Evolutionary conservation across 2,797 vertebrate species (phyloP).

Genomic region (Falco biarmicus): DNA sequence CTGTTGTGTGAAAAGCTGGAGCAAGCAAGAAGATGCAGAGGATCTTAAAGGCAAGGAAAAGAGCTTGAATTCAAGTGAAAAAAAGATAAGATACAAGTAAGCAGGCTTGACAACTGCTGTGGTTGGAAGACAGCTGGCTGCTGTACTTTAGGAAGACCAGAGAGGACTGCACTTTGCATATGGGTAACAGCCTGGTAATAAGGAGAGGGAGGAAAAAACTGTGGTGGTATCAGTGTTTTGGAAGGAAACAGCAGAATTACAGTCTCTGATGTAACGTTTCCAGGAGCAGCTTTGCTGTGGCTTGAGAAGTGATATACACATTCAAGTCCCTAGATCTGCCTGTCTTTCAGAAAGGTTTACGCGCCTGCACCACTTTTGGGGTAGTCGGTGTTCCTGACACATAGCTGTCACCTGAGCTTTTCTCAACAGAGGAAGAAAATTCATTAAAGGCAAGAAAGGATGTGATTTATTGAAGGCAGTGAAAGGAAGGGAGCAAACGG

Average conservation of each 20-base stretch:
- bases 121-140: not conserved
- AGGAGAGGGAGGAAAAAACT: not conserved
- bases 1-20: not conserved
- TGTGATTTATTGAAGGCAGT: not conserved
- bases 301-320: not conserved
- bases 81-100: not conserved
- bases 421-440: not conserved
- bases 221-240: not conserved
- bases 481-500: not conserved
- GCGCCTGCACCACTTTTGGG: fast-evolving
- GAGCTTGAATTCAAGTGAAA: not conserved
- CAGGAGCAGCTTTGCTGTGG: not conserved
- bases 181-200: not conserved
- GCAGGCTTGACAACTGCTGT: not conserved
- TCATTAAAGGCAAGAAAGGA: not conserved
- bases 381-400: not conserved
- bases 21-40: not conserved
- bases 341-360: not conserved
- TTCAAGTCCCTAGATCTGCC: not conserved
- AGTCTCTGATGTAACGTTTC: not conserved
- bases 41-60: not conserved
- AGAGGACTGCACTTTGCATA: not conserved
- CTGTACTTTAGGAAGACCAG: not conserved
- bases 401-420: not conserved
- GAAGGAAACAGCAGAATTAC: not conserved